These are phyloP conservation scores for Rhopalosiphum nymphaeae DNA, from an alignment of 2,888 invertebrate genomes.

Conservation along the genomic window DNA sequence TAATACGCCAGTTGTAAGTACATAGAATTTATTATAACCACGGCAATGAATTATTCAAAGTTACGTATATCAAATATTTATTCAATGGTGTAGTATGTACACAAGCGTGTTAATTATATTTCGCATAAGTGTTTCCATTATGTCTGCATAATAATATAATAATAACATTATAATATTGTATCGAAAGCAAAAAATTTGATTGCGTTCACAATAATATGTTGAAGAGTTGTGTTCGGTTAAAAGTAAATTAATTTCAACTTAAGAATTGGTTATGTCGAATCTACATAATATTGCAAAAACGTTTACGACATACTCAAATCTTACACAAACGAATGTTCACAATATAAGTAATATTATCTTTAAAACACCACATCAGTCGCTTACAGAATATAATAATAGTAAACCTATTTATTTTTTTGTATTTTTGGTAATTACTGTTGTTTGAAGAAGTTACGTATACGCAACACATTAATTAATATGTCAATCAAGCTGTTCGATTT, in stretches of 20 bases:
- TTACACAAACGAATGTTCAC: not conserved
- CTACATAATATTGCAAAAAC: not conserved
- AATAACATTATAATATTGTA: not conserved
- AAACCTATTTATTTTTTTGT: not conserved
- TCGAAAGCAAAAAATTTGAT: not conserved
- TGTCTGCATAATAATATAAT: not conserved
- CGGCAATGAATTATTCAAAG: conserved; percentile 6
- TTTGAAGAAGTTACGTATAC: not conserved
- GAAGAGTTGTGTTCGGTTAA: not conserved
- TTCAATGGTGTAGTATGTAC: not conserved
- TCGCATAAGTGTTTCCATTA: not conserved
- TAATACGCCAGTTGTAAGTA: not conserved
- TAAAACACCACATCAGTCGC: not conserved
- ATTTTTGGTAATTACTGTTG: not conserved
- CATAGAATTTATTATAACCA: not conserved
- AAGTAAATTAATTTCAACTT: not conserved
- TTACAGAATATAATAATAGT: not conserved
- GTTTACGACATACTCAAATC: not conserved
- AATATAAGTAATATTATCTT: not conserved
- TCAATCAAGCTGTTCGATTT: not conserved
- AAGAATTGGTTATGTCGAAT: not conserved
- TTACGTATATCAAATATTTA: conserved; percentile 16
- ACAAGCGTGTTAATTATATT: not conserved
- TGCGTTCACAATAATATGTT: not conserved
- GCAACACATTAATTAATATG: not conserved